These are phyloP conservation scores for Zhengitettix transpicula DNA, from an alignment of 2,888 invertebrate genomes.

Conservation along the genomic window DNA sequence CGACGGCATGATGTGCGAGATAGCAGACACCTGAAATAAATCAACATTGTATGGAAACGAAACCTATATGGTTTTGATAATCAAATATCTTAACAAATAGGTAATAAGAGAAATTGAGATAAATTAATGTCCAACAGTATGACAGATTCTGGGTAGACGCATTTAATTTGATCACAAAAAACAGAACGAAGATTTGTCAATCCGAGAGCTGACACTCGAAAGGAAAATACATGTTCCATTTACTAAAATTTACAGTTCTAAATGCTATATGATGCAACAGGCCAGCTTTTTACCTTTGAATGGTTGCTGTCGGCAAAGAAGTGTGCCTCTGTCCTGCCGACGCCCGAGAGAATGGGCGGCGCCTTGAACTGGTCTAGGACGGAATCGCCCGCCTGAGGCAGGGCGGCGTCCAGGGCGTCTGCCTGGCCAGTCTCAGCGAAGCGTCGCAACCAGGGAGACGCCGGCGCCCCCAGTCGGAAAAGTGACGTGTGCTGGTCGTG, in stretches of 20 bases:
- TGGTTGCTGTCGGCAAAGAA: constrained; percentile 28
- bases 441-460: background rate
- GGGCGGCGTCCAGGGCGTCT: constrained; percentile 19
- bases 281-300: constrained; percentile 35
- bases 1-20: constrained; percentile 28
- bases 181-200: too few species aligned
- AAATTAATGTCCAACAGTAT: too few species aligned
- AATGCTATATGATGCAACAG: too few species aligned
- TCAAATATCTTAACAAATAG: too few species aligned
- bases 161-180: too few species aligned
- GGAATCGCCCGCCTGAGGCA: constrained; percentile 24
- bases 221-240: too few species aligned
- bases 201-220: too few species aligned
- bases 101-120: too few species aligned
- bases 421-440: background rate
- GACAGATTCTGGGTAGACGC: too few species aligned
- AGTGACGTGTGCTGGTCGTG: background rate
- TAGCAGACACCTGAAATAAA: background rate
- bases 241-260: too few species aligned
- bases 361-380: constrained; percentile 29
- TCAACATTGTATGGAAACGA: background rate
- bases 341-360: constrained; percentile 25
- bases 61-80: too few species aligned
- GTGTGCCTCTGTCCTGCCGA: constrained; percentile 25
- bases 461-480: background rate